Percentiles rank a stretch among this genome's conserved stretches.
Conservation (phyloP, 2,113 vertebrate genomes). For the Myrmophylax atrothorax region DNA sequence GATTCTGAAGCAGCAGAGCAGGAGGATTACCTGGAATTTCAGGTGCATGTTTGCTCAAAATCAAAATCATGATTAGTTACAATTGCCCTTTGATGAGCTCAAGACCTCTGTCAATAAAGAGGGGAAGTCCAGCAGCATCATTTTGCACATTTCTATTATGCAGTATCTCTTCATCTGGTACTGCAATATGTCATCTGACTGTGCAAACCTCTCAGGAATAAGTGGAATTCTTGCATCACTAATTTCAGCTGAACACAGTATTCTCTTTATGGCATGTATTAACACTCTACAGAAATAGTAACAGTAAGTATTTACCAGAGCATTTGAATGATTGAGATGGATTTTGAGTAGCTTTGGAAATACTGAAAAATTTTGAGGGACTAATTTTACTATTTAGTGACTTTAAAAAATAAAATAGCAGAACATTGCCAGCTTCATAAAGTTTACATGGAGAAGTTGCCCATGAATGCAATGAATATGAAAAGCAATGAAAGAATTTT, state of each 20-base stretch:
- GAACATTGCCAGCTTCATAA: background rate
- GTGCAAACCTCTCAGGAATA: background rate
- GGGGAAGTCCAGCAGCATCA: background rate
- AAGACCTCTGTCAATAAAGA: background rate
- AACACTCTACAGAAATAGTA: background rate
- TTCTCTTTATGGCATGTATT: background rate
- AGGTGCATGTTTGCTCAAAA: background rate
- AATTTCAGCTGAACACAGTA: background rate
- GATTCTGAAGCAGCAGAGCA: constrained; percentile 18
- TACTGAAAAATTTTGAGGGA: background rate
- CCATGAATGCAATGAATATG: background rate
- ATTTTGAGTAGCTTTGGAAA: background rate
- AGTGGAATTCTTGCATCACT: background rate
- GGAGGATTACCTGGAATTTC: constrained; percentile 7
- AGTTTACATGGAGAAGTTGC: background rate
- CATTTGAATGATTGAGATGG: background rate
- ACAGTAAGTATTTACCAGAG: background rate
- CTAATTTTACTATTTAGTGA: background rate
- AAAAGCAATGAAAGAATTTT: background rate
- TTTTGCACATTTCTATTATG: background rate
- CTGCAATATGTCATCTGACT: background rate
- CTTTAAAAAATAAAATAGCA: background rate
- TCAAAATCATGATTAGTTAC: constrained; percentile 9
- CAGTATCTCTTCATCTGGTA: background rate
- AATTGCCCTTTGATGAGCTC: background rate